Base-by-base conservation (phyloP, 2,113 vertebrate species). In the Chlorocebus sabaeus region DNA sequence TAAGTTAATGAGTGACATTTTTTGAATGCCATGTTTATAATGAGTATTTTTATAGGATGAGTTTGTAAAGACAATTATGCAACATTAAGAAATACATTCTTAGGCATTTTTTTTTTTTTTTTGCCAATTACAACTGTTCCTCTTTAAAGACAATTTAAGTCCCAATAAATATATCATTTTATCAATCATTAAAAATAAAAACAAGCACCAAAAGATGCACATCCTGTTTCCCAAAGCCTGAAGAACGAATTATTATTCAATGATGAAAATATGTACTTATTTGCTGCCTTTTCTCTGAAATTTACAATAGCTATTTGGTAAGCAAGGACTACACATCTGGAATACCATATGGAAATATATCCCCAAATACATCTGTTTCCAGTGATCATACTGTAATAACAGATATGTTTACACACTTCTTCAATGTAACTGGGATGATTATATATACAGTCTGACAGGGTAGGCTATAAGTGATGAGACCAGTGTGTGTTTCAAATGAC, bases 21-120 rank as follows among this genome's bases (percentile, higher is more conserved):
- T 95, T 90, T 92, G 14, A 95, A 85, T 85, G 80, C 84, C 80
- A 82, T 18, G 40, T 96, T 96, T 95, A 95, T 97, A 97, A 97
- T 95, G 93, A 98, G 70, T 93, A 88, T 97, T 98, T 98, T 97
- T 72, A 94, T 90, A 78, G 79, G 88, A 97, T 95, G 96, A 94
- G 91, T 97, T 96, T 97, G 57, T 83, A 96, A 98, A 95, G 59
- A 81, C 96, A 98, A 97, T 98, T 98, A 98, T 52, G 83, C 85
- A 87, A 61, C 81, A 95, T 95, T 94, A 96, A 97, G 89, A 96
- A 97, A 95, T 95, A 72, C 88, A 95, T 35, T 68, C 94, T 92
- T 97, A 92, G 52, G 52, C 52, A 6, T 67, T 55, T 90, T 59
- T 48, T 48, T 95, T 97, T 90, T 55, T 50, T 48, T 95, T 97